These are phyloP conservation scores for Hepsetus odoe DNA, from an alignment of 2,113 vertebrate genomes.

Conservation along the genomic window DNA sequence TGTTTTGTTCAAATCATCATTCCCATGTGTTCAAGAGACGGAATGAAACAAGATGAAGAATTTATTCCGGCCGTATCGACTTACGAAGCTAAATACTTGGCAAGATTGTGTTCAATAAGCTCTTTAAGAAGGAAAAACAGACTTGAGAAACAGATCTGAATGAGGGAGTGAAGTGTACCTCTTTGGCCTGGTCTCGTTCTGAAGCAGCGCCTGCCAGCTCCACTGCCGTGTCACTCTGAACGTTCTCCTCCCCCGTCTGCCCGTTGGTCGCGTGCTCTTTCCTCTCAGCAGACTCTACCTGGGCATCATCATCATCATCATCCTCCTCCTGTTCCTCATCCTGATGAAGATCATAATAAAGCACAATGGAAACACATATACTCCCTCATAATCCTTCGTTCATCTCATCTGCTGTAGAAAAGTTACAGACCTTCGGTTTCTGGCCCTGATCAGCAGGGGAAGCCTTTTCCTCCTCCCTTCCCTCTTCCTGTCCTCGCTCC, in stretches of 20 bases:
- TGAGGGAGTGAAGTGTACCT: conserved; percentile 72
- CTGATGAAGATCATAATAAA: conserved; percentile 51
- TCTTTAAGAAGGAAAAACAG: too few species aligned
- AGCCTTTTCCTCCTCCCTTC: conserved; percentile 64
- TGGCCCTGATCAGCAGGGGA: conserved; percentile 73
- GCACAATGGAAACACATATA: background rate
- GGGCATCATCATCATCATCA: conserved; percentile 70
- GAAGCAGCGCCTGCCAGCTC: conserved; percentile 89
- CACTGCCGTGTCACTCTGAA: conserved; percentile 88
- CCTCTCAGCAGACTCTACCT: conserved; percentile 79
- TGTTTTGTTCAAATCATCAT: too few species aligned
- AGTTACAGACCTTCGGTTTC: conserved; percentile 80
- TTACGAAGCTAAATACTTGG: too few species aligned
- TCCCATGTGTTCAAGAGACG: too few species aligned
- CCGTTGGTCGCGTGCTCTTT: conserved; percentile 83
- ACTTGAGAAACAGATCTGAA: too few species aligned
- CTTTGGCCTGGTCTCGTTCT: conserved; percentile 87
- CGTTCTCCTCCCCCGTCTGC: conserved; percentile 84
- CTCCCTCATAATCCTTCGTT: too few species aligned
- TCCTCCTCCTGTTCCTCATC: conserved; percentile 77
- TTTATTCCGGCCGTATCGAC: too few species aligned
- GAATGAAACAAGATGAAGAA: too few species aligned
- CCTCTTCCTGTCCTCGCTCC: conserved; percentile 59
- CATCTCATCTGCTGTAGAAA: background rate
- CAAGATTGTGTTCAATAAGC: too few species aligned